These are phyloP conservation scores for Pampus argenteus DNA, from an alignment of 2,797 vertebrate genomes.

Conservation along the genomic window DNA sequence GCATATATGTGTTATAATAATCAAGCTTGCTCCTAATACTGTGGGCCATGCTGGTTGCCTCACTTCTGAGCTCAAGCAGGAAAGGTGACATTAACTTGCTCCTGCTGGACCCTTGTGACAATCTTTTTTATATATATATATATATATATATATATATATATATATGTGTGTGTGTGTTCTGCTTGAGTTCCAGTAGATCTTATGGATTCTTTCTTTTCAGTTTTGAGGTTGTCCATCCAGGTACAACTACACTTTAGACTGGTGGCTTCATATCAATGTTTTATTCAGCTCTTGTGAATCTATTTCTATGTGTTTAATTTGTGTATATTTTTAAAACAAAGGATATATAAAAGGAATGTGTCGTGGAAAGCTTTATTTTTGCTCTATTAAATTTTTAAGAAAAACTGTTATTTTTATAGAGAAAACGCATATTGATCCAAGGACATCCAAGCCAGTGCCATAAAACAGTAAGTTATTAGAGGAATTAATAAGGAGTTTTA, in stretches of 20 bases:
- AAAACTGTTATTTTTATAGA: constrained; percentile 17
- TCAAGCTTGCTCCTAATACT: constrained; percentile 23
- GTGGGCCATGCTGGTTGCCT: constrained; percentile 17
- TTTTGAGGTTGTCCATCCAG: constrained; percentile 4
- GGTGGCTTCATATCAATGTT: not conserved
- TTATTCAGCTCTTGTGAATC: not conserved
- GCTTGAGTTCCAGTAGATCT: constrained; percentile 13
- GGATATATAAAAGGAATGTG: not conserved
- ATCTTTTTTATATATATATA: too few species aligned
- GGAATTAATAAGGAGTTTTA: not conserved
- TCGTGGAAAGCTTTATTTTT: not conserved
- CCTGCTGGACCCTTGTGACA: constrained; percentile 1
- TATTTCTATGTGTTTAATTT: not conserved
- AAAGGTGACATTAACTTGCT: constrained; percentile 46
- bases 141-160: too few species aligned
- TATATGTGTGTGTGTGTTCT: not conserved
- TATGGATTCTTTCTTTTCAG: constrained; percentile 23
- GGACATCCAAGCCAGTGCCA: constrained; percentile 9
- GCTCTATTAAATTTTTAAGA: not conserved
- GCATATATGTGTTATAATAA: constrained; percentile 51
- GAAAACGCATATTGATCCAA: not conserved
- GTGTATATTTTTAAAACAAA: not conserved
- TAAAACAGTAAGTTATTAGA: constrained; percentile 15
- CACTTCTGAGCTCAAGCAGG: constrained; percentile 22
- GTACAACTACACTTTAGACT: not conserved